Evolutionary conservation across 2,113 vertebrate species (phyloP), one percentile per base, ranked within the genome.

Genomic region (Meles meles): DNA sequence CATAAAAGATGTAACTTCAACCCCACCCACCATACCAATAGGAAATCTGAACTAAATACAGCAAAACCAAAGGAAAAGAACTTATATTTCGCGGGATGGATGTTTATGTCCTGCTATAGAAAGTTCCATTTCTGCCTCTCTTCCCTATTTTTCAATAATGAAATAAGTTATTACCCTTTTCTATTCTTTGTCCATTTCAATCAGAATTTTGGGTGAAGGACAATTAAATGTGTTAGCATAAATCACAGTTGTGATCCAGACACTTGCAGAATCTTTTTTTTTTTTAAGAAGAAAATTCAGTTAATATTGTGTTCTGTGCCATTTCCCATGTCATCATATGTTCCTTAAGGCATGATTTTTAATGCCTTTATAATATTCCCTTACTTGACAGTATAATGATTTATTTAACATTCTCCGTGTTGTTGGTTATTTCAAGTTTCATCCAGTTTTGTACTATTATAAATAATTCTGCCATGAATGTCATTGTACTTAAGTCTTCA

Each of bases 351-450:
- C 47, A 97, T 85, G 18, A 63, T 86, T 97, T 96, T 93, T 96
- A 94, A 95, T 94, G 84, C 21, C 29, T 85, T 88, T 86, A 67
- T 97, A 94, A 84, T 93, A 81, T 93, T 84, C 31, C 88, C 27
- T 61, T 65, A 31, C 52, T 72, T 37, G 44, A 59, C 86, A 82
- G 20, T 87, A 59, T 74, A 83, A 49, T 89, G 61, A 95, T 90
- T 97, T 95, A 90, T 94, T 96, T 94, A 88, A 82, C 23, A 88
- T 52, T n/a, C 42, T 76, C 47, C 4, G 7, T 77, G 37, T 27
- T 93, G 18, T 61, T 39, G 7, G 29, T 94, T 95, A 79, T 90
- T 93, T 94, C 81, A 79, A 90, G 14, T 82, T 93, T 21, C 65
- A 94, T 88, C 15, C 57, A 91, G 49, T 88, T 96, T 82, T 44